Evolutionary conservation across 2,797 vertebrate genomes (phyloP).

Genomic region (Crocidura indochinensis): DNA sequence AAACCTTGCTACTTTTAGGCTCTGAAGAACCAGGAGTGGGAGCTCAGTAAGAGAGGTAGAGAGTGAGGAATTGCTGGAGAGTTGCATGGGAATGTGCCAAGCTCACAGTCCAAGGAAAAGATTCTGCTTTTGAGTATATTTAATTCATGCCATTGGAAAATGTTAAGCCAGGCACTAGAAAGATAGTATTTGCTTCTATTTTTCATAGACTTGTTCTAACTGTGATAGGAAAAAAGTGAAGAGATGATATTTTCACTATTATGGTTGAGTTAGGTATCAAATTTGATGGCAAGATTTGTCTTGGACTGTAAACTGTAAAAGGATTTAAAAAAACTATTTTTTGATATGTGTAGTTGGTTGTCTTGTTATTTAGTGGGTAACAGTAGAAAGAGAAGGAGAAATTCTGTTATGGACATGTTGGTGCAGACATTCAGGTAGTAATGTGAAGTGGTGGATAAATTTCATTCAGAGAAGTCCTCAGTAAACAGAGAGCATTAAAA

Average conservation of each 20-base stretch:
- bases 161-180: neutral
- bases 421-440: too few species aligned
- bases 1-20: neutral
- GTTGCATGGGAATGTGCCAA: neutral
- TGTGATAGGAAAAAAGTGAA: neutral
- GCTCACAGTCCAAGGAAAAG: neutral
- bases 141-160: neutral
- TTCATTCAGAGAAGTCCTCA: too few species aligned
- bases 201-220: neutral
- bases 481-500: too few species aligned
- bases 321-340: neutral
- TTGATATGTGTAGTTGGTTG: neutral
- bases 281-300: neutral
- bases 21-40: neutral
- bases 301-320: constrained; percentile 6
- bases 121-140: neutral
- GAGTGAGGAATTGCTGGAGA: neutral
- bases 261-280: too few species aligned
- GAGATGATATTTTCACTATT: neutral
- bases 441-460: too few species aligned
- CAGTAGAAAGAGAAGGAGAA: neutral
- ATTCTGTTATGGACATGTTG: too few species aligned
- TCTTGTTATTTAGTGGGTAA: neutral
- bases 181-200: neutral
- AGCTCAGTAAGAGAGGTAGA: neutral